These are phyloP conservation scores for Austrolebias charrua DNA, from an alignment of 2,797 vertebrate species.

Conservation along the genomic window DNA sequence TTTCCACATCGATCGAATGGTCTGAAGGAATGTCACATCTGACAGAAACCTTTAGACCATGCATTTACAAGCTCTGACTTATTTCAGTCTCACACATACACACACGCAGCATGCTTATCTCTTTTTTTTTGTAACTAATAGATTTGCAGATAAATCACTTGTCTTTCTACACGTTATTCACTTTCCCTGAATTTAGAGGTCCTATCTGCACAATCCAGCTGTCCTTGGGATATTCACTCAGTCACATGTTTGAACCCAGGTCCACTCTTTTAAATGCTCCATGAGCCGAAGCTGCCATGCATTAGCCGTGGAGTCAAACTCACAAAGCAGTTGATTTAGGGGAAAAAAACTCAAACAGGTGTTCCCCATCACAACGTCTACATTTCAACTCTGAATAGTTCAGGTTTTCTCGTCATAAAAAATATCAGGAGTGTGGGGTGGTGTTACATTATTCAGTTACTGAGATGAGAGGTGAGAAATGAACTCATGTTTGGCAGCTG, in stretches of 20 bases:
- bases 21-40: slow-evolving; percentile 62
- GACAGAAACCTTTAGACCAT: slow-evolving; percentile 42
- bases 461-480: slow-evolving; percentile 9
- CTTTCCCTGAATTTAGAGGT: slow-evolving; percentile 22
- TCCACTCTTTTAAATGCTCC: slow-evolving; percentile 6
- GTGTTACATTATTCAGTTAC: slow-evolving; percentile 29
- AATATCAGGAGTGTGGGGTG: slow-evolving; percentile 4
- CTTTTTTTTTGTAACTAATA: slow-evolving; percentile 44
- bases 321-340: not conserved
- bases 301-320: slow-evolving; percentile 10
- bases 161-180: slow-evolving; percentile 46
- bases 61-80: slow-evolving; percentile 22
- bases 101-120: slow-evolving; percentile 20
- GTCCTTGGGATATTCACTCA: slow-evolving; percentile 25
- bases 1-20: slow-evolving; percentile 57
- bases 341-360: not conserved
- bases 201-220: slow-evolving; percentile 33
- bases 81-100: slow-evolving; percentile 20
- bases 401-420: not conserved
- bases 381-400: slow-evolving; percentile 5
- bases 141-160: slow-evolving; percentile 52
- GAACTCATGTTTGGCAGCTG: slow-evolving; percentile 5
- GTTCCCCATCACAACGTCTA: not conserved
- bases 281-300: not conserved
- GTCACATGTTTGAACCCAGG: slow-evolving; percentile 27